These are phyloP conservation scores for Manis javanica DNA, from an alignment of 2,797 vertebrate species.

Conservation along the genomic window DNA sequence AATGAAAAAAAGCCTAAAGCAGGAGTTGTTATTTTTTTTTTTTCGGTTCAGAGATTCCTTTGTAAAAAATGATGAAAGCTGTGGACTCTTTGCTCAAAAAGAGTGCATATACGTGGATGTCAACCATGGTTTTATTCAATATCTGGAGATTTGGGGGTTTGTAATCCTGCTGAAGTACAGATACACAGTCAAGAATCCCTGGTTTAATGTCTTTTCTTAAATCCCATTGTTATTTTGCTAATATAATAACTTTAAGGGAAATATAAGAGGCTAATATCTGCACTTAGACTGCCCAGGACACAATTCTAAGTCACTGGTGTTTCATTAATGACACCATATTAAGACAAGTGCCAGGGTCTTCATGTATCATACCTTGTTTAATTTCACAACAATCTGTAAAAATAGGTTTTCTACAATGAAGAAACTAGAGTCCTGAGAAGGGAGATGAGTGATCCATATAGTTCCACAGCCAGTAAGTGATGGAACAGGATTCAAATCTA, in stretches of 20 bases:
- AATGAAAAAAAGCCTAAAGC: slow-evolving; percentile 43
- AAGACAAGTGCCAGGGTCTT: background rate
- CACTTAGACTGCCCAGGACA: background rate
- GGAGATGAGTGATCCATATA: background rate
- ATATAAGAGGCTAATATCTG: background rate
- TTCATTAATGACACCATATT: background rate
- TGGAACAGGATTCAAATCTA: background rate
- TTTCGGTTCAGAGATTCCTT: slow-evolving; percentile 59
- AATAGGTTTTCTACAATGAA: background rate
- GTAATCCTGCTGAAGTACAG: background rate
- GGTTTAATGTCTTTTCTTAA: background rate
- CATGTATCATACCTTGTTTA: background rate
- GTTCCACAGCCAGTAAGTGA: background rate
- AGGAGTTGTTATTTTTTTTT: background rate
- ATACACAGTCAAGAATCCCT: slow-evolving; percentile 8
- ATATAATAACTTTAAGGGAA: background rate
- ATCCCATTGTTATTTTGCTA: background rate
- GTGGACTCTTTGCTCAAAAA: slow-evolving; percentile 3
- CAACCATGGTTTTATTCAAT: slow-evolving; percentile 18
- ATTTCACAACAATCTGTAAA: background rate
- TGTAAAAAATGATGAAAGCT: slow-evolving; percentile 65
- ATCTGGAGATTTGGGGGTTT: background rate
- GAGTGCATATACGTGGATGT: background rate
- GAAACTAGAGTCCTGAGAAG: background rate
- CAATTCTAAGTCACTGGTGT: background rate